Evolutionary conservation across 2,888 invertebrate species (phyloP), one percentile per base, ranked within the genome.

Genomic region (Phalera bucephala): DNA sequence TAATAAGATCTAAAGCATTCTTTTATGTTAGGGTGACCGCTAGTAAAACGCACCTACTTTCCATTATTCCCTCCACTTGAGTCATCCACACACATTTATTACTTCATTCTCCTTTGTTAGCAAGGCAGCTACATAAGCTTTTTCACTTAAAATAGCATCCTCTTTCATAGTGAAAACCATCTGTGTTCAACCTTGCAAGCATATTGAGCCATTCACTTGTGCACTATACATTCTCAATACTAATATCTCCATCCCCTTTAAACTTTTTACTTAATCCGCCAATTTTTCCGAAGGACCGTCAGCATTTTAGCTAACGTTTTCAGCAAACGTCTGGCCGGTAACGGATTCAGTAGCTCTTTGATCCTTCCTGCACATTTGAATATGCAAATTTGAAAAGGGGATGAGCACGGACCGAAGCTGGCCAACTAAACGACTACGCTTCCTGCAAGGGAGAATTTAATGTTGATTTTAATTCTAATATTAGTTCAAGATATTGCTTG

Each of bases 311-410:
- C 30, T 33, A 26, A 47, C 40, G 22, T 37, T 45, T 37, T 27
- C 38, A 42, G 49, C 41, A 50, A 58, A 48, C 52, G 51, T 58
- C 52, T 60, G 52, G 41, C 42, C 40, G 31, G 51, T 41, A 33
- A 47, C 59, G 36, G 40, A 48, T 68, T 61, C 62, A 51, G 53
- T 61, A 52, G 50, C 64, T 71, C 76, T 76, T 76, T 77, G 78
- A 78, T 77, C 73, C n/a, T 54, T 42, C 45, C 27, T 36, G 30
- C 46, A 58, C 67, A 71, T 77, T 76, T 77, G 76, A 79, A 79
- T 79, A 79, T 79, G 76, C 58, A 76, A 75, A 79, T 77, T 55
- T 43, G 41, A 31, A 37, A 41, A 47, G 53, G 47, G 48, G 43
- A 54, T 48, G 54, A 45, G 51, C 29, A 32, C 23, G 33, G 35